Conservation (phyloP, 2,888 invertebrate genomes). For the Cheilosia pagana region DNA sequence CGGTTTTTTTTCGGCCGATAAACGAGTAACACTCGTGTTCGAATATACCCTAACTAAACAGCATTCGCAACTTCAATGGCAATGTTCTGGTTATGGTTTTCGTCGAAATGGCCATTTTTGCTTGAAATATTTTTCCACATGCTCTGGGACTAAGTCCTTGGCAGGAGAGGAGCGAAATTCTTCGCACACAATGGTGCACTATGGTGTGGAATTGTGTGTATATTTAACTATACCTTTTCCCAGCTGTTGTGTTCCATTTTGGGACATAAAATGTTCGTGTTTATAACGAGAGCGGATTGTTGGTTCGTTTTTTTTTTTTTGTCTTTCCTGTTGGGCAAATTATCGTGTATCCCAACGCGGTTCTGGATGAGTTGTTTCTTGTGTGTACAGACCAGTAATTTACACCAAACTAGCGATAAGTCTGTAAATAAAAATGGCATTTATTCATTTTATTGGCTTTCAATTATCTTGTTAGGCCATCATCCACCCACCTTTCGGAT, state of each 20-base stretch:
- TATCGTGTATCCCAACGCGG: conserved; percentile 8
- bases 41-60: conserved; percentile 17
- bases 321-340: conserved; percentile 14
- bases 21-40: conserved; percentile 5
- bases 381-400: conserved; percentile 25
- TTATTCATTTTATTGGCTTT: conserved; percentile 65
- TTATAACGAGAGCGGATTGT: conserved; percentile 37
- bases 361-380: conserved; percentile 20
- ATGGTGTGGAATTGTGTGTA: conserved; percentile 15
- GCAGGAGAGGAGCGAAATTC: conserved; percentile 16
- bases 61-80: conserved; percentile 54
- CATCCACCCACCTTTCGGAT: background rate
- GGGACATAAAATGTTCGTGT: conserved; percentile 64
- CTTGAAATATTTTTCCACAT: conserved; percentile 22
- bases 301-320: conserved; percentile 15
- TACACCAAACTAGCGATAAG: conserved; percentile 48
- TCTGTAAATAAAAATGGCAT: conserved; percentile 62
- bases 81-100: conserved; percentile 74
- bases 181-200: background rate
- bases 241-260: conserved; percentile 49
- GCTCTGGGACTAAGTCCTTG: conserved; percentile 16
- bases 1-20: conserved; percentile 3
- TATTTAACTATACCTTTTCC: conserved; percentile 23
- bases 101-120: conserved; percentile 60
- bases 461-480: conserved; percentile 49